These are phyloP conservation scores for Eustalomyia histrio DNA, from an alignment of 2,888 invertebrate species.

Conservation along the genomic window DNA sequence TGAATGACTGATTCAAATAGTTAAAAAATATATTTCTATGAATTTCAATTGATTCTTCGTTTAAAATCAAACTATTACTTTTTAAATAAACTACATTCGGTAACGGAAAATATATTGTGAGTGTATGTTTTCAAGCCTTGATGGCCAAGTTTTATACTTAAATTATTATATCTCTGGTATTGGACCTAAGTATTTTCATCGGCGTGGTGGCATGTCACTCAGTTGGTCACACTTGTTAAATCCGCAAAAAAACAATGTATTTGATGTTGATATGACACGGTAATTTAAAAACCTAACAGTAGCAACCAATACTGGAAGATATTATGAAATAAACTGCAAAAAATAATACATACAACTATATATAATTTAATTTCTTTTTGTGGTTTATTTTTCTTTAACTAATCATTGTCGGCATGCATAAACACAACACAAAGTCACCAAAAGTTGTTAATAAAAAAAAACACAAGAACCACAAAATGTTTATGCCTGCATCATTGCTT, in stretches of 20 bases:
- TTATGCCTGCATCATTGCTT: constrained; percentile 32
- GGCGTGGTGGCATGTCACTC: no score
- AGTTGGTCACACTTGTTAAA: background rate
- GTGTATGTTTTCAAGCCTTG: no score
- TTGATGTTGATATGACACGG: constrained; percentile 21
- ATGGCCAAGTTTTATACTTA: no score
- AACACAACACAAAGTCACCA: constrained; percentile 60
- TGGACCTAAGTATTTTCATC: no score
- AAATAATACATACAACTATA: constrained; percentile 20
- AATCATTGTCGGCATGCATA: constrained; percentile 42
- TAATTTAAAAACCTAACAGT: constrained; percentile 54
- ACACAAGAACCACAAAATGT: constrained; percentile 45
- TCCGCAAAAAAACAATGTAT: background rate
- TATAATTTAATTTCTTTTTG: constrained; percentile 61
- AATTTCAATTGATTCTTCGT: no score
- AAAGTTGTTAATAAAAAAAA: constrained; percentile 61
- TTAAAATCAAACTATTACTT: no score
- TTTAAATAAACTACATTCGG: no score
- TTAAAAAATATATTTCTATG: no score
- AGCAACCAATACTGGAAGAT: constrained; percentile 31
- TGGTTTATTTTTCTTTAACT: constrained; percentile 32
- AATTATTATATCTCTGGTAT: no score
- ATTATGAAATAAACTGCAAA: constrained; percentile 9
- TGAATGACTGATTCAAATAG: no score
- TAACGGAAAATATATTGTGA: no score